Evolutionary conservation across 2,888 invertebrate species (phyloP).

Genomic region (Agrenia bidenticulata): DNA sequence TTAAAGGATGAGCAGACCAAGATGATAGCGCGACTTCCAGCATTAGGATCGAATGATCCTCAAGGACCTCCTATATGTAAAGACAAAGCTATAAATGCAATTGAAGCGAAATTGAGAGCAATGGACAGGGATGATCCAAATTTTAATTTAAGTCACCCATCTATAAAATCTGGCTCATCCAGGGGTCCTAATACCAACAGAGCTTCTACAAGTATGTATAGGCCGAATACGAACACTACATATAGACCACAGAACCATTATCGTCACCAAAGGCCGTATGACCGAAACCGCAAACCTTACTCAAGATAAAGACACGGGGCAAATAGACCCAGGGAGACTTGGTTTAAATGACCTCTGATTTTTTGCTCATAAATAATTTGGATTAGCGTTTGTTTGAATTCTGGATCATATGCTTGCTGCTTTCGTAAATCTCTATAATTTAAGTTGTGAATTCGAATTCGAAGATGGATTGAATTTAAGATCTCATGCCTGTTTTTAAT

Average conservation of each 20-base stretch:
- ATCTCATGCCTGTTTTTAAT: no score
- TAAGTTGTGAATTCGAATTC: no score
- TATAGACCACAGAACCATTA: no score
- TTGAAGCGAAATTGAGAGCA: slow-evolving; percentile 80
- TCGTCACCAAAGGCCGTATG: neutral
- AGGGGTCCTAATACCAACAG: neutral
- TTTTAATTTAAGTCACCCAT: no score
- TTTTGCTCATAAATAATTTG: no score
- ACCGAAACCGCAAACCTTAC: slow-evolving; percentile 9
- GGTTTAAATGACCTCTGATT: no score
- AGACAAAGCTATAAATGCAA: slow-evolving; percentile 76
- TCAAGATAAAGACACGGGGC: slow-evolving; percentile 9
- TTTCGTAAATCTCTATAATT: no score
- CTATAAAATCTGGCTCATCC: neutral
- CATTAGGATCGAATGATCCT: slow-evolving; percentile 59
- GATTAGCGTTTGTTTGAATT: no score
- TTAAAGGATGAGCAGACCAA: slow-evolving; percentile 72
- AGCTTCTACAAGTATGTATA: neutral
- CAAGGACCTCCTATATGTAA: slow-evolving; percentile 62
- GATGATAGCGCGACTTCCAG: slow-evolving; percentile 67
- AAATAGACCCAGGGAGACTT: no score
- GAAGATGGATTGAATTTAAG: no score
- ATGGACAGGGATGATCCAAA: slow-evolving; percentile 61
- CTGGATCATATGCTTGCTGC: no score
- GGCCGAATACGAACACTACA: no score